Conservation (phyloP, 2,888 invertebrate genomes). For the Gibbula magus region DNA sequence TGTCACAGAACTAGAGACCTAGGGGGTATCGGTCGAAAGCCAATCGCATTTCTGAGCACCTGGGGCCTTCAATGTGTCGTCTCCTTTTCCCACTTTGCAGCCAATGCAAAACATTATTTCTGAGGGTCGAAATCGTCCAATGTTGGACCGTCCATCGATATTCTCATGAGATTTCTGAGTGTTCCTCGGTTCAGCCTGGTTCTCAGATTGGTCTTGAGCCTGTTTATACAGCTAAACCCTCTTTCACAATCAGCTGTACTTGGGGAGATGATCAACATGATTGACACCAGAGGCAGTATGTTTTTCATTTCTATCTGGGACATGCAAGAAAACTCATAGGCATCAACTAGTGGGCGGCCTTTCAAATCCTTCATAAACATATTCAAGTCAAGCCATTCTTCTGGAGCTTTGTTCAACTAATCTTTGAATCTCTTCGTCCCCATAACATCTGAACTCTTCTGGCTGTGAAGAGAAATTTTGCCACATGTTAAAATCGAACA, state of each 20-base stretch:
- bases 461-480: no score
- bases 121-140: not conserved
- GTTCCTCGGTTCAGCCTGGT: not conserved
- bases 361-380: not conserved
- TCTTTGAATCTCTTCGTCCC: no score
- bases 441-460: no score
- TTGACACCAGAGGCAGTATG: not conserved
- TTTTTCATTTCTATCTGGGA: not conserved
- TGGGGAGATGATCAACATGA: not conserved
- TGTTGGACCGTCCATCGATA: not conserved
- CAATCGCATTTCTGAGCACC: no score
- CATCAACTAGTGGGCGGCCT: not conserved
- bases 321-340: not conserved
- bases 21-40: no score
- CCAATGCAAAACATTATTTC: not conserved
- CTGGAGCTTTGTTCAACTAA: no score
- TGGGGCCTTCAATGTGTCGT: not conserved
- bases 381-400: no score
- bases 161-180: not conserved
- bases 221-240: not conserved
- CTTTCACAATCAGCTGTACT: no score
- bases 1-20: no score
- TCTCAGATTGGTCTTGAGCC: not conserved
- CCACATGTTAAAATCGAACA: no score
- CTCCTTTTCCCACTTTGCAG: not conserved